Conservation (phyloP, 2,113 vertebrate species). For the Ailurus styani region DNA sequence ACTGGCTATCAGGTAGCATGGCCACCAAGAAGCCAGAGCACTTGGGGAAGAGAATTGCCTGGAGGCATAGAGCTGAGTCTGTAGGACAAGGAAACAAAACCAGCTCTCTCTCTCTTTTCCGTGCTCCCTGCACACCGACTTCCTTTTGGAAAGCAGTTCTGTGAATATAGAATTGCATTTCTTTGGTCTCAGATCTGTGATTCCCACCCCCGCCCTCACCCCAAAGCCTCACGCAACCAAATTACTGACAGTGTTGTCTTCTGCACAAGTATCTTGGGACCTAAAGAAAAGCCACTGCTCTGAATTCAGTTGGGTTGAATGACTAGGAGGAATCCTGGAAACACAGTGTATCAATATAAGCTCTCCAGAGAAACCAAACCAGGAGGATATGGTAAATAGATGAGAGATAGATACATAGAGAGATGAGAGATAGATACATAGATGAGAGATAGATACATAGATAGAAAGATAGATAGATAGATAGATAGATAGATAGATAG, state of each 20-base stretch:
- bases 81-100: neutral
- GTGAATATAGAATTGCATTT: neutral
- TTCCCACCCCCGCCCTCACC: neutral
- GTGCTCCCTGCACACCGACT: fast-evolving
- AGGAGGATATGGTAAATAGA: neutral
- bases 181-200: neutral
- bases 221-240: neutral
- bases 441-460: neutral
- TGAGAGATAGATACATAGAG: neutral
- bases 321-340: neutral
- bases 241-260: neutral
- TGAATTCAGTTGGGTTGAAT: neutral
- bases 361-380: neutral
- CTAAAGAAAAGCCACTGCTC: neutral
- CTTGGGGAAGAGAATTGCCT: neutral
- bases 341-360: neutral
- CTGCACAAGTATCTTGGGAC: too few relatives aligned
- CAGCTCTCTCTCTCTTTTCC: neutral
- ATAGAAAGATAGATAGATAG: neutral
- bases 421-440: neutral
- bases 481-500: neutral
- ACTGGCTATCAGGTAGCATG: neutral
- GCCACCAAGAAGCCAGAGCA: neutral
- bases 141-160: neutral
- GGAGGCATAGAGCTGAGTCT: neutral